Evolutionary conservation across 2,888 invertebrate species (phyloP), one percentile per base, ranked within the genome.

Genomic region (Tinea trinotella): DNA sequence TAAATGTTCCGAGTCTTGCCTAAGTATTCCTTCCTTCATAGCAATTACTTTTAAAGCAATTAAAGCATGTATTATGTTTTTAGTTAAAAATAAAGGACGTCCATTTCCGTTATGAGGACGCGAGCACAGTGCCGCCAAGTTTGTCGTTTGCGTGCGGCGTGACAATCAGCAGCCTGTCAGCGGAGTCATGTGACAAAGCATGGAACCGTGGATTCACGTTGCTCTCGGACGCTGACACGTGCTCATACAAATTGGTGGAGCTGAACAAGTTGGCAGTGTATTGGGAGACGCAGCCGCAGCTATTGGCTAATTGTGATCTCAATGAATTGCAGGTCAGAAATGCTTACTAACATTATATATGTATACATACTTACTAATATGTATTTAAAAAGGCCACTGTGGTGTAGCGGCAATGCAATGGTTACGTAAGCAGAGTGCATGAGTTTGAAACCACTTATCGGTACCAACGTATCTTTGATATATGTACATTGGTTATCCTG

Each of bases 61-160:
- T n/a, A n/a, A n/a, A n/a, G n/a, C n/a, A n/a, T n/a, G n/a, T n/a
- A n/a, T n/a, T n/a, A n/a, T 30, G 3, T 30, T 30, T 30, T 30
- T 30, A 97, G 91, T 77, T 99, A 49, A 95, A 95, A 72, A 91
- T 99, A 57, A 93, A 91, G 65, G 96, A 98, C 85, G 97, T 99
- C 12, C 99, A 99, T 76, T 90, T 99, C 57, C 92, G 99, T 3
- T 99, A 96, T 78, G 99, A 99, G 84, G 98, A 99, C 81, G 88
- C 90, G 36, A 77, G 90, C 12, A 93, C 94, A 10, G 88, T 92
- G 59, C 88, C 90, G 15, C 84, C 88, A 49, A 84, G 85, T 61
- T 67, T 62, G 57, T 88, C 91, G 24, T 92, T 98, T 77, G 94
- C 96, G 35, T 93, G 93, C 75, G 99, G 99, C 9, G 85, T 99